Evolutionary conservation across 1,140 invertebrate genomes (phyloP).

Genomic region (Bombus waltoni): DNA sequence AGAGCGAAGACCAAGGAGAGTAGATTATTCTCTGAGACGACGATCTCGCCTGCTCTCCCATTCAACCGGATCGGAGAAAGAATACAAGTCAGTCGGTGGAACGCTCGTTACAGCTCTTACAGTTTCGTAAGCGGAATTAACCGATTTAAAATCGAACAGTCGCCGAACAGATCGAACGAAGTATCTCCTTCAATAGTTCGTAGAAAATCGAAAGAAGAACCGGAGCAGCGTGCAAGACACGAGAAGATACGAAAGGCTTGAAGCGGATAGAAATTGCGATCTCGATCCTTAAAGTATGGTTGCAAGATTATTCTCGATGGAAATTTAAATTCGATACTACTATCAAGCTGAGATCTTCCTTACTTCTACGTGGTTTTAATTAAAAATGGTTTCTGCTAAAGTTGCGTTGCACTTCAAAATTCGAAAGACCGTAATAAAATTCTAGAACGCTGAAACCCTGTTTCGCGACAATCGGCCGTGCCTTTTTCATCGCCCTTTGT

Average conservation of each 20-base stretch:
- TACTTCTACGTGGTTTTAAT: background rate
- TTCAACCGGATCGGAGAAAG: no score
- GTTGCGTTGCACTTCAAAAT: background rate
- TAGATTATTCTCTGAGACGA: background rate
- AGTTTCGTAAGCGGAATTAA: background rate
- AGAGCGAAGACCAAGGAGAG: background rate
- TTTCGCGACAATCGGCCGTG: background rate
- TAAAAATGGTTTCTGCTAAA: background rate
- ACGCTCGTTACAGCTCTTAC: background rate
- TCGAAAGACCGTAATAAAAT: background rate
- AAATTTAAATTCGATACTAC: background rate
- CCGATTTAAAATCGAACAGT: constrained; percentile 6
- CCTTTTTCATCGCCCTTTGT: background rate
- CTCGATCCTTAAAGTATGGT: background rate
- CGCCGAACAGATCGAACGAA: background rate
- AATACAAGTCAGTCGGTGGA: background rate
- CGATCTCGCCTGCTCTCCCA: background rate
- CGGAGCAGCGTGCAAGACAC: background rate
- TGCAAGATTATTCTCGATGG: background rate
- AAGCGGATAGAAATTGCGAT: background rate
- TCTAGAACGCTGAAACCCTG: background rate
- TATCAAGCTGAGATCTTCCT: background rate
- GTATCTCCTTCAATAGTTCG: background rate
- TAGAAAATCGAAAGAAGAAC: background rate
- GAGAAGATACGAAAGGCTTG: background rate